Evolutionary conservation across 2,888 invertebrate genomes (phyloP).

Genomic region (Adelphocoris suturalis): DNA sequence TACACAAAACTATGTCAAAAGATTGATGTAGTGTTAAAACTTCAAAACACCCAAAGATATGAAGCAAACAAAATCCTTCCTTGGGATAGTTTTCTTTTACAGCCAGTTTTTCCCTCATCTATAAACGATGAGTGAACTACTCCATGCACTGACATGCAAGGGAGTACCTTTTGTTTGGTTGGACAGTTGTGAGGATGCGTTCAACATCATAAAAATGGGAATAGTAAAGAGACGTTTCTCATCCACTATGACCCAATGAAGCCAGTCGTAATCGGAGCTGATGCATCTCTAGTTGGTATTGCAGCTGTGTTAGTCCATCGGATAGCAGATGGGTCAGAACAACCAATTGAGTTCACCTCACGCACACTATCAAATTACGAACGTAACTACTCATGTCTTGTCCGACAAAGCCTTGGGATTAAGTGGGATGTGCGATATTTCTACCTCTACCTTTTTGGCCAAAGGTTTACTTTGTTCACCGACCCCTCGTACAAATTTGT

Average conservation of each 20-base stretch:
- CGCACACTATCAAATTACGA: slow-evolving; percentile 22
- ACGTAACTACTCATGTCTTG: slow-evolving; percentile 67
- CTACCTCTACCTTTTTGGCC: slow-evolving; percentile 75
- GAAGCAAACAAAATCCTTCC: slow-evolving; percentile 30
- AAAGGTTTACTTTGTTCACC: slow-evolving; percentile 77
- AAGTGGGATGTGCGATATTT: slow-evolving; percentile 31
- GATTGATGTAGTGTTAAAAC: background rate
- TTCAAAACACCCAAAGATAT: background rate
- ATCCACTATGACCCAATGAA: slow-evolving; percentile 1
- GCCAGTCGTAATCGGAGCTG: slow-evolving; percentile 12
- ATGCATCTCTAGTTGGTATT: slow-evolving; percentile 46
- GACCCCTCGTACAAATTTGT: slow-evolving; percentile 71
- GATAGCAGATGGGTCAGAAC: background rate
- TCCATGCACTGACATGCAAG: slow-evolving; percentile 19
- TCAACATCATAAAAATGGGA: background rate
- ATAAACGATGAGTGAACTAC: background rate
- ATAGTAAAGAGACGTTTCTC: background rate
- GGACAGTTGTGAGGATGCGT: background rate
- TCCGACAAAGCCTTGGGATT: slow-evolving; percentile 73
- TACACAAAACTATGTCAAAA: too few species aligned
- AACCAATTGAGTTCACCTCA: slow-evolving; percentile 37
- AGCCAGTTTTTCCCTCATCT: slow-evolving; percentile 21
- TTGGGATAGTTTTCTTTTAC: slow-evolving; percentile 14
- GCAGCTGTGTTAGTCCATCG: slow-evolving; percentile 8
- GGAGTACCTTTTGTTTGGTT: slow-evolving; percentile 17